Evolutionary conservation across 2,888 invertebrate species (phyloP).

Genomic region (Steinernema hermaphroditum): DNA sequence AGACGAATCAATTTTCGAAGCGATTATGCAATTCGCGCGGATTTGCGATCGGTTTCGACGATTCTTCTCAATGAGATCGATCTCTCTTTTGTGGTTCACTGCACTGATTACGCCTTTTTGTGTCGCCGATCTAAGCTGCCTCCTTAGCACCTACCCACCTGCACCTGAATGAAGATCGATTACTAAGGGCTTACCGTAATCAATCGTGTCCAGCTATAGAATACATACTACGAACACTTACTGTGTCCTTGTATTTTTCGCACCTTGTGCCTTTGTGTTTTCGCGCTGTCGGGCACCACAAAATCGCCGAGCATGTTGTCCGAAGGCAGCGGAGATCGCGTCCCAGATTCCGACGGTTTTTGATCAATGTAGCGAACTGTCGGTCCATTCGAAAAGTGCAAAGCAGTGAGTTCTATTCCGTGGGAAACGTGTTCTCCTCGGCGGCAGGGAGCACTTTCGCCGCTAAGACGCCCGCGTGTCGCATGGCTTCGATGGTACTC

Average conservation of each 20-base stretch:
- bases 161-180: not conserved
- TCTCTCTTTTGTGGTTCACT: not conserved
- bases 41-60: not conserved
- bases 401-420: not conserved
- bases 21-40: constrained; percentile 5
- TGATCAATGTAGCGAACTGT: constrained; percentile 1
- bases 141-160: too few relatives aligned
- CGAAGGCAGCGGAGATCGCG: not conserved
- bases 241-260: too few relatives aligned
- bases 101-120: not conserved
- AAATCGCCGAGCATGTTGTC: not conserved
- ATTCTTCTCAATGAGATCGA: not conserved
- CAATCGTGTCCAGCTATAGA: too few relatives aligned
- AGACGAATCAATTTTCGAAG: constrained; percentile 10
- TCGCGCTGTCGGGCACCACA: not conserved
- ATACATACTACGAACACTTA: too few relatives aligned
- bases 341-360: constrained; percentile 18
- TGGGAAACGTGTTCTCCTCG: constrained; percentile 2
- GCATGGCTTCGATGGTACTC: too few relatives aligned
- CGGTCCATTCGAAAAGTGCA: constrained; percentile 3
- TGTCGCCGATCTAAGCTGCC: not conserved
- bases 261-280: not conserved
- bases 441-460: not conserved
- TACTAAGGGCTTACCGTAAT: not conserved
- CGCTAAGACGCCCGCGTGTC: not conserved